Evolutionary conservation across 2,113 vertebrate genomes (phyloP), one percentile per base, ranked within the genome.

Genomic region (Serranochromis macrocephalus): DNA sequence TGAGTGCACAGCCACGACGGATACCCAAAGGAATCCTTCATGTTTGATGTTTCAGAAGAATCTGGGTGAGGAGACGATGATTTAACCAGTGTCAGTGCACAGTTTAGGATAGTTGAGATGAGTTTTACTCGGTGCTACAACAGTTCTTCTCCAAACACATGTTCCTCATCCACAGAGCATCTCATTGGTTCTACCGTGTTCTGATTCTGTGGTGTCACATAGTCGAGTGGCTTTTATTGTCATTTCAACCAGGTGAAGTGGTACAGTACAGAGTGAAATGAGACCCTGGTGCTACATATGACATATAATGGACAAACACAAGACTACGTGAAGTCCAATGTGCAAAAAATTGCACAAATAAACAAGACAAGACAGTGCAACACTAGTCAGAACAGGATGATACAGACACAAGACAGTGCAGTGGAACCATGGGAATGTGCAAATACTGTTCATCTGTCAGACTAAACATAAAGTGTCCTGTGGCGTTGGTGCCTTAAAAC

Each of bases 161-260:
- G 14, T 78, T 49, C 71, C 71, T 75, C 24, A 47, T 75, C 13
- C 40, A 17, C 71, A 7, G 16, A 75, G 40, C 68, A 29, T 26
- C 21, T 75, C 21, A 11, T 11, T 29, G 42, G 9, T 47, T 47
- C 24, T 4, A 17, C 14, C 0, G 1, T 3, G 42, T 49, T 7
- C 42, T 49, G 14, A 49, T 29, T 0, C 6, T 47, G 45, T 75
- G 71, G 40, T 0, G 1, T 47, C 40, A 61, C 57, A 61, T 19
- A 61, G 29, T 33, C 1, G 0, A 0, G 57, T 29, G 24, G 55
- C 55, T 57, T 57, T 57, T 57, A 29, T 57, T 57, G 55, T 61
- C 57, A 61, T 19, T 61, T 61, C 57, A 61, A 10, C 0, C 29
- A 17, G 0, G 29, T 0, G 2, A 17, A 33, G 57, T 0, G 8